These are phyloP conservation scores for Malurus alboscapulatus DNA, from an alignment of 2,113 vertebrate species.

Conservation along the genomic window DNA sequence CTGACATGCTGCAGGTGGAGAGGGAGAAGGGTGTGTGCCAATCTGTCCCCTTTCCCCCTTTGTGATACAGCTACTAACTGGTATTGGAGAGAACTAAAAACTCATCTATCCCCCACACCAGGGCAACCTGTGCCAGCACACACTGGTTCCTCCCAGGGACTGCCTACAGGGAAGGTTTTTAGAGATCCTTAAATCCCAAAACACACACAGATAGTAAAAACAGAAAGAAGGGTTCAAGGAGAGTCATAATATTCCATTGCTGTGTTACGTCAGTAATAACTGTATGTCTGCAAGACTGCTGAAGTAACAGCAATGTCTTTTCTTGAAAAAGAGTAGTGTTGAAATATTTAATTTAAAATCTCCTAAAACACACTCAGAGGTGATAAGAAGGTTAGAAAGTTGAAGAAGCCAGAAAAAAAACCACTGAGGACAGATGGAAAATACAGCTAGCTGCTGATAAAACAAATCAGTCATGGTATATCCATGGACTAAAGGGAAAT, in stretches of 20 bases:
- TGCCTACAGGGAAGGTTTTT: neutral
- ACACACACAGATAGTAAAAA: neutral
- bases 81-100: neutral
- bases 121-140: neutral
- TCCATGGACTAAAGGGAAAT: neutral
- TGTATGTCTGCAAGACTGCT: neutral
- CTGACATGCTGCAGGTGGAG: neutral
- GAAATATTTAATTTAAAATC: neutral
- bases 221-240: neutral
- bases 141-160: neutral
- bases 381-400: conserved; percentile 8
- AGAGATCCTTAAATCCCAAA: neutral
- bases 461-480: neutral
- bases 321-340: neutral
- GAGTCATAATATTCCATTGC: neutral
- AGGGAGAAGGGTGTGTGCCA: neutral
- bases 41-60: neutral
- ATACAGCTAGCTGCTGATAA: neutral
- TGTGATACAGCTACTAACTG: neutral
- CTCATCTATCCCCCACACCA: neutral
- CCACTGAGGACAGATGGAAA: neutral
- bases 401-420: neutral
- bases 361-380: neutral
- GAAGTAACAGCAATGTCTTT: neutral
- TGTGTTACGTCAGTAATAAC: neutral